Conservation (phyloP, 2,113 vertebrate species). For the Daubentonia madagascariensis region DNA sequence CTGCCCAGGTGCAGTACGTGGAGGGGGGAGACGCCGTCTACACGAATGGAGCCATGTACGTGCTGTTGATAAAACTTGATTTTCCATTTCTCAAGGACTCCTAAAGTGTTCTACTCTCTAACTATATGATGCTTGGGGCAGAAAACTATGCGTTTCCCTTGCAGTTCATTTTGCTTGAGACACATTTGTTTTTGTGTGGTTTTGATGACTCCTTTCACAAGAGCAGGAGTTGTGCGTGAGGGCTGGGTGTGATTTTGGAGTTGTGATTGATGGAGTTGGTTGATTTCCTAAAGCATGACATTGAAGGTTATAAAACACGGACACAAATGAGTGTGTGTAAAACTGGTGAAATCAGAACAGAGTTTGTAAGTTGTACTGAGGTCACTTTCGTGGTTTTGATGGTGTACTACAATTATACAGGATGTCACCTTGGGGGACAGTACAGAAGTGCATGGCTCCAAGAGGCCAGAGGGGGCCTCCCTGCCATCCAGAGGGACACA, state of each 20-base stretch:
- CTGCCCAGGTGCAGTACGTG: constrained; percentile 95
- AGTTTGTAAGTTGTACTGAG: not conserved
- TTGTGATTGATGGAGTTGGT: not conserved
- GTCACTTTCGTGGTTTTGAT: not conserved
- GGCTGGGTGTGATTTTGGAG: not conserved
- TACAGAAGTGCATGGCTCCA: not conserved
- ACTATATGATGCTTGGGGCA: not conserved
- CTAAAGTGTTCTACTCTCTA: not conserved
- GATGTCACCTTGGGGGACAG: not conserved
- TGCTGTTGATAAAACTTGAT: not conserved
- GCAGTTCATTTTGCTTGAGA: not conserved
- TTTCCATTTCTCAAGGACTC: not conserved
- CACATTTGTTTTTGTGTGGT: not conserved
- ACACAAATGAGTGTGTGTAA: rapidly evolving
- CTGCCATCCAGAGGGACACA: not conserved
- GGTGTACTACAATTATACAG: rapidly evolving
- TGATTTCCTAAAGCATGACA: not conserved
- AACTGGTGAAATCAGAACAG: no score
- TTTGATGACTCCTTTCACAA: not conserved
- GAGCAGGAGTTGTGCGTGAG: not conserved
- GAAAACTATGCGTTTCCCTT: rapidly evolving
- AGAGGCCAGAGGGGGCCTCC: not conserved
- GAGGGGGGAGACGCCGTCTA: constrained; percentile 95
- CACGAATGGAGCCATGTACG: constrained; percentile 96
- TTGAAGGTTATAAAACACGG: rapidly evolving